Evolutionary conservation across 2,888 invertebrate species (phyloP), one percentile per base, ranked within the genome.

Genomic region (Amiota communis): DNA sequence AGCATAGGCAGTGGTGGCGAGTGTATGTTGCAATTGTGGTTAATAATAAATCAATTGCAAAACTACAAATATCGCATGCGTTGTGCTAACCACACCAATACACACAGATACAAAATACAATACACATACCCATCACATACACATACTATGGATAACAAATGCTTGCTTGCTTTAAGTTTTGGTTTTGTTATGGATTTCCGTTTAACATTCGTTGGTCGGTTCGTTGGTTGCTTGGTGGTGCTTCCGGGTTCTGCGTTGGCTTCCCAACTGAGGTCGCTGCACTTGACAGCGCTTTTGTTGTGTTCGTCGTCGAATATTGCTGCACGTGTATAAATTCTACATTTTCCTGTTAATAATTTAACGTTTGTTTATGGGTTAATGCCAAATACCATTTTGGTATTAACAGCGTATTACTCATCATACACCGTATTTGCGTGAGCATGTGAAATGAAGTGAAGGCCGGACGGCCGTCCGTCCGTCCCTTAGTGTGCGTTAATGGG

Each of bases 41-140:
- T 20, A 17, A 51, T 20, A 67, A 47, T 67, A 67, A 67, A 67
- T 67, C 67, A 51, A 67, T 11, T 49, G 51, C 67, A 51, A 49
- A 67, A 67, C 65, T 67, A 67, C 51, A 67, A 67, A 49, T 47
- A 64, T 64, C 17, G 64, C 47, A 47, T 48, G 15, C 8, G 15
- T 64, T 48, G 15, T 9, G 47, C 48, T 47, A 47, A 64, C 64
- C 64, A 47, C 64, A 64, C 17, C 8, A 57, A 17, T 48, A 17
- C 13, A 47, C 23, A 23, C 1, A 2, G 23, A 23, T 23, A 23
- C 23, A 23, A 23, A 23, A 23, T 23, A 23, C 23, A 23, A 23
- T n/a, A 47, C n/a, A 47, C 12, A 36, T 8, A 61, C n/a, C 9
- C 51, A 51, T n/a, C 8, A 51, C 67, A 61, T 2, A 61, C 23